A percentile compares a stretch with the other conserved stretches of the same genome.
phyloP scores from a whole-genome alignment of 2,113 vertebrate species.

The Euleptes europaea region DNA sequence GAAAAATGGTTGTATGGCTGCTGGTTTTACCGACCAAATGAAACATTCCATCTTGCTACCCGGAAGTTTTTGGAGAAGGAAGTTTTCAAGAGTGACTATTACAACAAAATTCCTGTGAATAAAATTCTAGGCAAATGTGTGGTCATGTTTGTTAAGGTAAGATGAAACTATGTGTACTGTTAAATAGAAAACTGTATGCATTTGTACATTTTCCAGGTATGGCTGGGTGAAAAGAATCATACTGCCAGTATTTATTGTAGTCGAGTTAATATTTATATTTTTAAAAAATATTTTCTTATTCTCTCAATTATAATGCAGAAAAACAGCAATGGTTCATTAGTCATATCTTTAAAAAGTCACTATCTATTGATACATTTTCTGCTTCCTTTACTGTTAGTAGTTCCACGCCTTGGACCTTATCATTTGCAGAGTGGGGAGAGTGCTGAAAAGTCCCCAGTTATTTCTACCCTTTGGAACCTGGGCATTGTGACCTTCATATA shows the following conservation, averaged over 20 bases:
- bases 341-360: no score
- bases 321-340: no score
- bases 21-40: constrained; percentile 99
- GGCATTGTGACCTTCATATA: no score
- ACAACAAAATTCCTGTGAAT: constrained; percentile 96
- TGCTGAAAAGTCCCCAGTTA: not conserved
- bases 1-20: constrained; percentile 98
- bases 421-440: no score
- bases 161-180: constrained; percentile 13
- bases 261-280: not conserved
- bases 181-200: not conserved
- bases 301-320: not conserved
- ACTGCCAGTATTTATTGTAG: not conserved
- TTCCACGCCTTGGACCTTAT: no score
- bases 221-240: not conserved
- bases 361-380: no score
- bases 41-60: constrained; percentile 97
- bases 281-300: not conserved
- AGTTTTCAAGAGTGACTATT: constrained; percentile 99
- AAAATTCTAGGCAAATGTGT: constrained; percentile 99
- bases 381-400: no score
- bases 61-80: constrained; percentile 98
- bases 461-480: not conserved
- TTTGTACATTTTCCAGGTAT: not conserved
- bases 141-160: constrained; percentile 99